Conservation (phyloP, 2,797 vertebrate genomes). For the Alauda arvensis region DNA sequence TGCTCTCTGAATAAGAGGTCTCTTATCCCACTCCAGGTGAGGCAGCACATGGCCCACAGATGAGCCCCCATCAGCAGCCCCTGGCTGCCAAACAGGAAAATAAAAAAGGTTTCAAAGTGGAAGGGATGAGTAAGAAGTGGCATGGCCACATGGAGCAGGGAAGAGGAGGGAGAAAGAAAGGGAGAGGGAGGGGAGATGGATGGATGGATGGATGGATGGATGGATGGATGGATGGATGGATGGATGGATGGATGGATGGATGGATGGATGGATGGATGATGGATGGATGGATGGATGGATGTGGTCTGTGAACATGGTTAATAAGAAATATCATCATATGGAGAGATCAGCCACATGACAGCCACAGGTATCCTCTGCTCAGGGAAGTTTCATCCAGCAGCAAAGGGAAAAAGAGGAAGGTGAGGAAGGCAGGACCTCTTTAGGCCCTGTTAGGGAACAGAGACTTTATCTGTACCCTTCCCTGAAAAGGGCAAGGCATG, state of each 20-base stretch:
- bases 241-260: background rate
- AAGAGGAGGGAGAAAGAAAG: background rate
- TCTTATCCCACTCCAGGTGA: background rate
- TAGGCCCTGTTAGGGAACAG: background rate
- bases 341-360: background rate
- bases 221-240: background rate
- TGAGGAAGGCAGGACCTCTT: background rate
- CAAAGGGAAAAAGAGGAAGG: background rate
- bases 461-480: background rate
- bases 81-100: background rate
- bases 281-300: background rate
- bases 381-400: background rate
- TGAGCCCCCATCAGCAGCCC: background rate
- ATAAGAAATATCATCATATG: background rate
- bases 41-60: background rate
- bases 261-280: background rate
- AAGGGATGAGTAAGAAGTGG: background rate
- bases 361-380: background rate
- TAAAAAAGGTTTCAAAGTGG: background rate
- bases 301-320: background rate
- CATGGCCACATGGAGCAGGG: background rate
- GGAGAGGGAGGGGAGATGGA: background rate
- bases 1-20: background rate
- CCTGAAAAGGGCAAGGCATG: background rate
- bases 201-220: background rate